A percentile compares a stretch with the other conserved stretches of the same genome.
Conservation (phyloP, 2,888 invertebrate species). For the Thalpophila matura region DNA sequence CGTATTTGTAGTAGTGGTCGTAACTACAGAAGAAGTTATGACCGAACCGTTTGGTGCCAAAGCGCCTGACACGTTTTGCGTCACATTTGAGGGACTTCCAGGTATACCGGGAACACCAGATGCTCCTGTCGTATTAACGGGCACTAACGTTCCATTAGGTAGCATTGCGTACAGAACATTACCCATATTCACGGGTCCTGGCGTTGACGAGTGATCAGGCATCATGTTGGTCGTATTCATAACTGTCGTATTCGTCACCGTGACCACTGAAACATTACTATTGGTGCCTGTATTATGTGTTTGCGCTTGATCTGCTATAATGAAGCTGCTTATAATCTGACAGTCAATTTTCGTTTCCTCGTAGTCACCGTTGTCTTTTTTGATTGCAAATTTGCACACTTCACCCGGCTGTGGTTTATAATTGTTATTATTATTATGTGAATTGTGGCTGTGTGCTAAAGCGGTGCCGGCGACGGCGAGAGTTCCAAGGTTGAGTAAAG, state of each 20-base stretch:
- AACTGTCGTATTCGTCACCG: constrained; percentile 81
- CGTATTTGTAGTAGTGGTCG: constrained; percentile 79
- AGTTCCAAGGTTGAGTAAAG: constrained; percentile 83
- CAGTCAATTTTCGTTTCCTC: constrained; percentile 86
- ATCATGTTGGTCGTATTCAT: constrained; percentile 73
- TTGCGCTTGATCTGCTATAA: constrained; percentile 73
- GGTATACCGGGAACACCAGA: constrained; percentile 25
- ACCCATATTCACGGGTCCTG: constrained; percentile 48
- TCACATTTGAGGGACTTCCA: constrained; percentile 26
- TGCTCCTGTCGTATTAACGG: constrained; percentile 64
- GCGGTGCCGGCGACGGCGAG: constrained; percentile 76
- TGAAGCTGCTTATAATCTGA: constrained; percentile 83
- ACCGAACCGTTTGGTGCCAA: constrained; percentile 61
- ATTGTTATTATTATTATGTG: constrained; percentile 65
- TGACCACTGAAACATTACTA: constrained; percentile 73
- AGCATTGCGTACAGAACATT: constrained; percentile 73
- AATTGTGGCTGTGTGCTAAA: constrained; percentile 67
- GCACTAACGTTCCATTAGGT: constrained; percentile 81
- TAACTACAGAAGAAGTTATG: constrained; percentile 71
- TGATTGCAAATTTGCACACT: constrained; percentile 83
- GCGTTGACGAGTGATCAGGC: constrained; percentile 53
- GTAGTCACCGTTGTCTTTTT: constrained; percentile 83
- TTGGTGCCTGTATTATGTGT: constrained; percentile 68
- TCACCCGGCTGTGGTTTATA: constrained; percentile 81
- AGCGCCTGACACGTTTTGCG: constrained; percentile 60